Percentiles rank a stretch among this genome's conserved stretches.
phyloP scores from a whole-genome alignment of 2,113 vertebrate species.

The Edolisoma coerulescens region DNA sequence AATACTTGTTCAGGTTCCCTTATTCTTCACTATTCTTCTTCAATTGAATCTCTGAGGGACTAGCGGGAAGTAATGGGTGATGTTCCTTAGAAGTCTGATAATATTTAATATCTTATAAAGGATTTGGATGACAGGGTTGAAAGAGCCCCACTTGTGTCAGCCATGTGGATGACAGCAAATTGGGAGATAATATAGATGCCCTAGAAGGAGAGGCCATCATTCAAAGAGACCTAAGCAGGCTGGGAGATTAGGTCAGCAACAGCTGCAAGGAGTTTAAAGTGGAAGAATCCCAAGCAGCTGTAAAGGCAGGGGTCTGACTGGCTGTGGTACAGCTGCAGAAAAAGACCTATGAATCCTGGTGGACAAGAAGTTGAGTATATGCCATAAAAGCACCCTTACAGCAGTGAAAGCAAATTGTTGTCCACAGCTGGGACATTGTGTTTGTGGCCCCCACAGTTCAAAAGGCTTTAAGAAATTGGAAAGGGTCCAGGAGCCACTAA shows the following conservation, averaged over 20 bases:
- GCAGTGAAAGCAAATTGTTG: background rate
- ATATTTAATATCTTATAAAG: background rate
- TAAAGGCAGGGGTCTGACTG: background rate
- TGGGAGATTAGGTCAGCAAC: background rate
- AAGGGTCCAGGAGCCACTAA: background rate
- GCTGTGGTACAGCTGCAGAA: background rate
- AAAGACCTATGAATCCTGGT: background rate
- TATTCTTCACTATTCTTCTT: background rate
- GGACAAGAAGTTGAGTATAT: background rate
- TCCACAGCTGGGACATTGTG: background rate
- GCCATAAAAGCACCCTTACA: background rate
- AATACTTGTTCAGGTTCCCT: background rate
- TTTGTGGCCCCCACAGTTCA: background rate
- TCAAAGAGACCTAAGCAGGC: background rate
- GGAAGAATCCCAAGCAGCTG: background rate
- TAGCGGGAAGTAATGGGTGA: background rate
- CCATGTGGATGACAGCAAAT: background rate
- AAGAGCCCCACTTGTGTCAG: background rate
- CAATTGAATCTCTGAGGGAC: background rate
- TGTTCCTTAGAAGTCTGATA: background rate
- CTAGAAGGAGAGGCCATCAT: background rate
- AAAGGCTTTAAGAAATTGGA: background rate
- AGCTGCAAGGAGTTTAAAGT: background rate
- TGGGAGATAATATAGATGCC: background rate
- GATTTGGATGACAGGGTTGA: background rate